These are phyloP conservation scores for Elysia chlorotica DNA, from an alignment of 1,140 invertebrate genomes.

Conservation along the genomic window DNA sequence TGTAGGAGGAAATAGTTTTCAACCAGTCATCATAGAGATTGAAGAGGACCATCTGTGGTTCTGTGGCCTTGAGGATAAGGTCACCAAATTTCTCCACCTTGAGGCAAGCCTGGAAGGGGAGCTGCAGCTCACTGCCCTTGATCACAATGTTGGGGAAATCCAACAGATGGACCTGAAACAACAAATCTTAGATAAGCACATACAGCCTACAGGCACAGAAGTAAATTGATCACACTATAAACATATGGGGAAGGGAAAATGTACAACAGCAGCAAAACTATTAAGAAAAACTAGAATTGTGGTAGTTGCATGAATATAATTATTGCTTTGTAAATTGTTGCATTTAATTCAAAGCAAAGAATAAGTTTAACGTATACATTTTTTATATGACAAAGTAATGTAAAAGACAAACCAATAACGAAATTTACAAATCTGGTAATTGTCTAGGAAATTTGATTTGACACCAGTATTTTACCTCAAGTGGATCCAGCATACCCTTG, in stretches of 20 bases:
- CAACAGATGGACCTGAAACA: conserved; percentile 82
- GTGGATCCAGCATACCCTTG: conserved; percentile 89
- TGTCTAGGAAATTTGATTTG: neutral
- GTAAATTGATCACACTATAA: too few species aligned
- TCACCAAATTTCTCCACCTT: conserved; percentile 99
- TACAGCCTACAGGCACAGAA: too few species aligned
- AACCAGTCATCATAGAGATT: conserved; percentile 99
- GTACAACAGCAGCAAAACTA: too few species aligned
- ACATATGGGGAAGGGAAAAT: too few species aligned
- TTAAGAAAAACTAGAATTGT: too few species aligned
- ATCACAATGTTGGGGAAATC: conserved; percentile 99
- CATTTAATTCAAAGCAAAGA: too few species aligned
- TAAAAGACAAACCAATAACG: too few species aligned
- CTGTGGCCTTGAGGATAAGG: conserved; percentile 97
- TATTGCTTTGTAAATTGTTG: too few species aligned
- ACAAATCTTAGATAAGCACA: conserved; percentile 7
- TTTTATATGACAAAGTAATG: too few species aligned
- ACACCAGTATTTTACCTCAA: conserved; percentile 70
- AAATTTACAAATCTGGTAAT: neutral
- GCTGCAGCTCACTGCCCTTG: conserved; percentile 97
- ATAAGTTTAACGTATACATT: too few species aligned
- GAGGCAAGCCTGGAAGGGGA: conserved; percentile 98
- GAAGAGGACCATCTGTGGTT: conserved; percentile 99
- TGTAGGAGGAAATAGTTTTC: conserved; percentile 70
- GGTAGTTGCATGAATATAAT: too few species aligned